Conservation (phyloP, 2,888 invertebrate species). For the Nymphalis polychloros region DNA sequence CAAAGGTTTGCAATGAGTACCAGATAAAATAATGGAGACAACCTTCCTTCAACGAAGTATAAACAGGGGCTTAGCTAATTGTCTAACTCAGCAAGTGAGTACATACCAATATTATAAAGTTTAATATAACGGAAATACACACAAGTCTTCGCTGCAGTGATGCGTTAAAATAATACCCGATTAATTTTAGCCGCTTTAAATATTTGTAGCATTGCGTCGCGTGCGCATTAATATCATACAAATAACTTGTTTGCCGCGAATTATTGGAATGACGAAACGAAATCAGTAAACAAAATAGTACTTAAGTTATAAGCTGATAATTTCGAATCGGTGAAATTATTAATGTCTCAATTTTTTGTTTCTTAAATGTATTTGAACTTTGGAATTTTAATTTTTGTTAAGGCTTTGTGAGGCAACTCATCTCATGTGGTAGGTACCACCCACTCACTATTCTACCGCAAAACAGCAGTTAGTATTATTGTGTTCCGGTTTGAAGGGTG, state of each 20-base stretch:
- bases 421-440: too few species aligned
- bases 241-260: conserved; percentile 44
- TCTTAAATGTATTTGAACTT: too few species aligned
- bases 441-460: too few species aligned
- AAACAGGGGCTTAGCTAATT: not conserved
- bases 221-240: conserved; percentile 52
- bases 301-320: conserved; percentile 24
- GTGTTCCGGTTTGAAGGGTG: too few species aligned
- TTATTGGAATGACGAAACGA: conserved; percentile 51
- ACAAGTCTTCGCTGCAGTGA: not conserved
- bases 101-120: not conserved
- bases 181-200: conserved; percentile 36
- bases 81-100: not conserved
- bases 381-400: too few species aligned
- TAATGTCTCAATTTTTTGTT: not conserved
- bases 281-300: conserved; percentile 47
- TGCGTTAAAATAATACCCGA: conserved; percentile 12
- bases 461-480: too few species aligned
- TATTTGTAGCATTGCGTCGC: conserved; percentile 43
- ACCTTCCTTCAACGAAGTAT: too few species aligned
- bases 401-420: too few species aligned
- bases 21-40: too few species aligned
- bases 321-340: not conserved
- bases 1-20: too few species aligned
- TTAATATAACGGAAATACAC: conserved; percentile 8